Base-by-base conservation (phyloP, 2,113 vertebrate genomes). In the Cyprinodon brontotheroides region DNA sequence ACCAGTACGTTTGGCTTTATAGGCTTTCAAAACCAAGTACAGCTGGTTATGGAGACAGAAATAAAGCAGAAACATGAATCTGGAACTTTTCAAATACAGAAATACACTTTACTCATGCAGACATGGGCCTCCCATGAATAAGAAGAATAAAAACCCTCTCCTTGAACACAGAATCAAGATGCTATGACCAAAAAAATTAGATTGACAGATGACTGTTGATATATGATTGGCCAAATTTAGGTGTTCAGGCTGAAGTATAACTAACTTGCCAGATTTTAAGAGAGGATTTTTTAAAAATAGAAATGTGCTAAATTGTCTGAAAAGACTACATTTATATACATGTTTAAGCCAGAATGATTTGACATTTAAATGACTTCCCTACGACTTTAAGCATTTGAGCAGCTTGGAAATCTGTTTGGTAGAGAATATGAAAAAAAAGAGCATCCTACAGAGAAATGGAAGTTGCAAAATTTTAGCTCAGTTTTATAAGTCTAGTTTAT, bases 41-140 rank as follows among this genome's bases (percentile, higher is more conserved):
- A 53, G 57, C 45, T 15, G 15, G 37, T 79, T 50, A 39, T 67
- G 39, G 5, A 40, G 11, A 45, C 5, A 74, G 38, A 11, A 71
- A 37, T 63, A 57, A 81, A 45, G 68, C 29, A 59, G 20, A 15
- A 43, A 36, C 60, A 45, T 1, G 13, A 66, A 53, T 57, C 12
- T n/a, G 43, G 47, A 63, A 63, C 62, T 70, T 70, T 61, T 70
- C 57, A 79, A 61, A 76, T 68, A 7, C 43, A 0, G 4, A 74
- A 53, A 53, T 39, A 72, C 12, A 37, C 39, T 76, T 79, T 76
- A 63, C 77, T 64, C 59, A 61, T 29, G 17, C 41, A 40, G 61
- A 17, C 59, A 63, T 71, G 11, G 8, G 50, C 38, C 79, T 83
- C 76, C 68, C 65, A 43, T 47, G 57, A 17, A 2, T 6, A 29